These are phyloP conservation scores for Tympanoctomys barrerae DNA, from an alignment of 2,797 vertebrate genomes.

Conservation along the genomic window DNA sequence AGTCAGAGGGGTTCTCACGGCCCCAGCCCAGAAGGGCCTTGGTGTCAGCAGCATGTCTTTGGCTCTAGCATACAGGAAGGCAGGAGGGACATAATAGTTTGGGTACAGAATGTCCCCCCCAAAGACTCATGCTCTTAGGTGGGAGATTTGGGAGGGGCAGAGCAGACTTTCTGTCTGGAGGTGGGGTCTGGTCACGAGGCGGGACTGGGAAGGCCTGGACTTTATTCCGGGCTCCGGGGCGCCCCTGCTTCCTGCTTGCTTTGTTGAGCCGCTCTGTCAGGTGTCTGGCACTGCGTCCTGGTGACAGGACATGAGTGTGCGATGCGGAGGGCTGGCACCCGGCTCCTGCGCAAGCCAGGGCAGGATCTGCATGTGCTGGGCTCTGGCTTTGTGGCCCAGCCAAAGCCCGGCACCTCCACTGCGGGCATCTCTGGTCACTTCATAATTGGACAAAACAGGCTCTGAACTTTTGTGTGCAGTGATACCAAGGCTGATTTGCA, in stretches of 20 bases:
- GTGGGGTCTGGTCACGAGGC: not conserved
- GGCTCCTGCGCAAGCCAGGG: not conserved
- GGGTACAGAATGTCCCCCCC: not conserved
- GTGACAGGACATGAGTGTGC: not conserved
- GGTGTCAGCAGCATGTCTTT: not conserved
- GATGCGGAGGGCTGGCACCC: not conserved
- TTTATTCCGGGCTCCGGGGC: not conserved
- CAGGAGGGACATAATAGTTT: accelerated
- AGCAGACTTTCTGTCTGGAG: not conserved
- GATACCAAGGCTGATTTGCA: not conserved
- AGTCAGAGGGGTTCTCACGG: not conserved
- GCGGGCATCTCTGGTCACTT: too few relatives aligned
- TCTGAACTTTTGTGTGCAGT: too few relatives aligned
- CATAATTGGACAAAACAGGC: not conserved
- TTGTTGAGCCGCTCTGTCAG: not conserved
- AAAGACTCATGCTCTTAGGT: not conserved
- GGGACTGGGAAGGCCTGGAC: not conserved
- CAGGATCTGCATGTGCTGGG: not conserved
- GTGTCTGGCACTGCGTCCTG: accelerated
- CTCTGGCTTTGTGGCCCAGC: not conserved
- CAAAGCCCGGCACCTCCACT: too few relatives aligned
- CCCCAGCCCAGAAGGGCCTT: too few relatives aligned
- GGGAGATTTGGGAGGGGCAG: not conserved
- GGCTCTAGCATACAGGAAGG: too few relatives aligned
- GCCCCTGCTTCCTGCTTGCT: not conserved